phyloP scores from a whole-genome alignment of 2,113 vertebrate species.

The Petrocephalus zakoni region DNA sequence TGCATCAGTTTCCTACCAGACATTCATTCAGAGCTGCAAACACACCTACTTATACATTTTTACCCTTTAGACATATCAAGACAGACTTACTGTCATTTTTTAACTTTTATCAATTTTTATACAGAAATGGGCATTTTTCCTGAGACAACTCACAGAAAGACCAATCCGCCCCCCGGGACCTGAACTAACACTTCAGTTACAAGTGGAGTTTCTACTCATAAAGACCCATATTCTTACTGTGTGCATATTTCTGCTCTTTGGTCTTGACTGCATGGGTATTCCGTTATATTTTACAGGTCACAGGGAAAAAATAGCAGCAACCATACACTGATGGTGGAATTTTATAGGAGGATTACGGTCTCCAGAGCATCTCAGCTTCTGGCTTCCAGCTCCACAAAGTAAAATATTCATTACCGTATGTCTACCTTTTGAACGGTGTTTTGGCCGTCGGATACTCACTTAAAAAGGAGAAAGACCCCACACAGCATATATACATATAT shows the following conservation, averaged over 20 bases:
- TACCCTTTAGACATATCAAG: not conserved
- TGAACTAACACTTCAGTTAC: not conserved
- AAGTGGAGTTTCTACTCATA: not conserved
- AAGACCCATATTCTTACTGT: not conserved
- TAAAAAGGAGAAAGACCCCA: not conserved
- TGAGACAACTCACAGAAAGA: not conserved
- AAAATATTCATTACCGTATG: slow-evolving; percentile 57
- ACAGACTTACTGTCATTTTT: not conserved
- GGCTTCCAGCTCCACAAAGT: slow-evolving; percentile 43
- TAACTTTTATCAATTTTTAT: not conserved
- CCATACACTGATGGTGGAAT: not conserved
- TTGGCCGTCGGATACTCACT: not conserved
- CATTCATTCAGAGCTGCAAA: not conserved
- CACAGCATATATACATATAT: not conserved
- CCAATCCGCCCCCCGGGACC: not conserved
- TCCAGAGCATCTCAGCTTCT: not conserved
- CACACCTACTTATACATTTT: not conserved
- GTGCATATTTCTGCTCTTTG: not conserved
- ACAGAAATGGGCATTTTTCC: not conserved
- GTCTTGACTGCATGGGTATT: not conserved
- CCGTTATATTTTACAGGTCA: not conserved
- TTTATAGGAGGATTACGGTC: not conserved
- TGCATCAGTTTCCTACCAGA: not conserved
- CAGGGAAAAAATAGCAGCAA: not conserved
- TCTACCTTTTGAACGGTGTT: slow-evolving; percentile 35